Evolutionary conservation across 2,113 vertebrate genomes (phyloP), one percentile per base, ranked within the genome.

Genomic region (Sorex araneus): DNA sequence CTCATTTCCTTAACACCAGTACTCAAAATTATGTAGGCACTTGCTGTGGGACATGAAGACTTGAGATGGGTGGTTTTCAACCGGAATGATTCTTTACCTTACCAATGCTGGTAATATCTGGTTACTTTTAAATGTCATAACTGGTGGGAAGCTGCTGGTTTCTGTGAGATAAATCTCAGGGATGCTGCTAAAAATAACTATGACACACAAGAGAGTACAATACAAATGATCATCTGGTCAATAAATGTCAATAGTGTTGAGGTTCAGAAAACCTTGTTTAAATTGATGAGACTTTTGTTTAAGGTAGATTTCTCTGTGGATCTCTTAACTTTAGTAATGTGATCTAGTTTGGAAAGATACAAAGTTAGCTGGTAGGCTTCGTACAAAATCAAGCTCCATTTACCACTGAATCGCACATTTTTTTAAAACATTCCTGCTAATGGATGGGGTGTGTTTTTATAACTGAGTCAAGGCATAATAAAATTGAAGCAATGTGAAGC

Each of bases 401-500:
- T 0, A 45, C 9, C 23, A 47, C 36, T 19, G 10, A 76, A 30
- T 13, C 79, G 30, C 7, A 36, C 19, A 18, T 32, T 73, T 85
- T 85, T 69, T 9, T 10, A n/a, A 27, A 75, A 81, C 30, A 60
- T 66, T 87, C n/a, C 6, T 84, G 43, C 43, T 92, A 75, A 88
- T 27, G 32, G 70, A 47, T n/a, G 75, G 79, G 36, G 27, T 32
- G 8, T 83, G 50, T 67, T 95, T 95, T 86, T 70, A 45, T 81
- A 92, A 91, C 32, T 18, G 81, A 91, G 34, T 84, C 27, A 43
- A 66, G 27, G 45, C 34, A 40, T 75, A 70, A 21, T 84, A 90
- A 89, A 87, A 32, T 27, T 32, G 60, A 93, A 90, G 45, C 5
- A 19, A 25, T 64, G 16, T 21, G 23, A 69, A 89, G n/a, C 75